Base-by-base conservation (phyloP, 1,140 invertebrate species). In the Hypothenemus hampei region DNA sequence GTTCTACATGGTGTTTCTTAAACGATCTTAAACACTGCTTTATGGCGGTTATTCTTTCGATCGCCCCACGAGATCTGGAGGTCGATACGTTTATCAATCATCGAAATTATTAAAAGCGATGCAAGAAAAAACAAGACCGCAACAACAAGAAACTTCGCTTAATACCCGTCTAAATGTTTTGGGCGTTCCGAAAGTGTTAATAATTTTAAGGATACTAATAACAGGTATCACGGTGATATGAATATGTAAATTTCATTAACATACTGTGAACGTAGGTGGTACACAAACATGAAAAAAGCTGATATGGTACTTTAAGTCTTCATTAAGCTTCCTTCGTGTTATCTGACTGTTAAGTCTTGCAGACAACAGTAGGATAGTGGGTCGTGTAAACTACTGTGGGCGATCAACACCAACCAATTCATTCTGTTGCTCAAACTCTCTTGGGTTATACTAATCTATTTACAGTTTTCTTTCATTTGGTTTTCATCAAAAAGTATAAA, bases 281-380 rank as follows among this genome's bases (percentile, higher is more conserved):
- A 48, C 55, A 35, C 29, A 45, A 57, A 48, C 31, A 47, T 13
- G 44, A 50, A 49, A 57, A 57, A 44, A 50, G 22, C 24, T 48
- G 53, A 46, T 57, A 57, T 49, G 55, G 55, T 51, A 57, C 43
- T 57, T 57, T 50, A 57, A 57, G 55, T 57, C 55, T 57, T 57
- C 55, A 57, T 57, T 57, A 57, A 44, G 55, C 55, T 50, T 57
- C 55, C 41, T 57, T 43, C 55, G 47, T 57, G 55, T 57, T 57
- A 57, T 57, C 55, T 57, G 55, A 40, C 51, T 57, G 55, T 57
- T n/a, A 57, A 57, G 33, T 50, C 46, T 45, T 50, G 29, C 46
- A 40, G 48, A 48, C 46, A 33, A 46, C 48, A 50, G 20, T 50
- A 13, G 15, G n/a, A 13, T 13, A 26, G 47, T 51, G 55, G 46